phyloP scores from a whole-genome alignment of 2,888 invertebrate genomes.

The Lysandra coridon region DNA sequence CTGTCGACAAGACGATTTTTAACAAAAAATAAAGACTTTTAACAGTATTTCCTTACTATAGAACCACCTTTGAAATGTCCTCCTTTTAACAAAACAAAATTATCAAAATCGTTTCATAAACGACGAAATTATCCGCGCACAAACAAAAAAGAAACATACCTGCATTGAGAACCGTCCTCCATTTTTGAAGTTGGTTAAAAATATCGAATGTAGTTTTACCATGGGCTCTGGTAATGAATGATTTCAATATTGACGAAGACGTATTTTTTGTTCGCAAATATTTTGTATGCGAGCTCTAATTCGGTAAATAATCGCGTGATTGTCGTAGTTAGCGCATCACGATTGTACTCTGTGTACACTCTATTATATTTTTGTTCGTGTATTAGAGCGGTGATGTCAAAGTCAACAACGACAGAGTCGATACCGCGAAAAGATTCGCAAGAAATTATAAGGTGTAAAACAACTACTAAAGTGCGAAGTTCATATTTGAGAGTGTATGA shows the following conservation, averaged over 20 bases:
- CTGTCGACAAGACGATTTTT: no score
- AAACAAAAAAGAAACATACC: no score
- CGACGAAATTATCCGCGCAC: no score
- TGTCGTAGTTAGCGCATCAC: slow-evolving; percentile 6
- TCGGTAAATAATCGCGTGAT: slow-evolving; percentile 20
- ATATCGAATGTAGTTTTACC: no score
- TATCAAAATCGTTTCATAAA: no score
- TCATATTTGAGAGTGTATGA: no score
- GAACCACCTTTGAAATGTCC: no score
- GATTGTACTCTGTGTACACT: slow-evolving; percentile 22
- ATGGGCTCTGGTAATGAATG: neutral
- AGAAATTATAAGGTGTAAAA: neutral
- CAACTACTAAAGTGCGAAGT: neutral
- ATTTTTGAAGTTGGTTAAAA: no score
- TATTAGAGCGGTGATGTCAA: slow-evolving; percentile 20
- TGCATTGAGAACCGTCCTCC: no score
- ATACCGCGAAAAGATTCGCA: neutral
- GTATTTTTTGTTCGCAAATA: slow-evolving; percentile 22
- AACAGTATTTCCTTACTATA: no score
- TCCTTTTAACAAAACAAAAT: no score
- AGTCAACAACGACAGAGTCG: neutral
- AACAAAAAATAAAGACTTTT: no score
- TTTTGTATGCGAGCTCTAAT: slow-evolving; percentile 17
- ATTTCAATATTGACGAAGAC: neutral
- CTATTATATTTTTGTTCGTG: slow-evolving; percentile 16